Evolutionary conservation across 2,113 vertebrate genomes (phyloP).

Genomic region (Sterrhoptilus dennistouni): DNA sequence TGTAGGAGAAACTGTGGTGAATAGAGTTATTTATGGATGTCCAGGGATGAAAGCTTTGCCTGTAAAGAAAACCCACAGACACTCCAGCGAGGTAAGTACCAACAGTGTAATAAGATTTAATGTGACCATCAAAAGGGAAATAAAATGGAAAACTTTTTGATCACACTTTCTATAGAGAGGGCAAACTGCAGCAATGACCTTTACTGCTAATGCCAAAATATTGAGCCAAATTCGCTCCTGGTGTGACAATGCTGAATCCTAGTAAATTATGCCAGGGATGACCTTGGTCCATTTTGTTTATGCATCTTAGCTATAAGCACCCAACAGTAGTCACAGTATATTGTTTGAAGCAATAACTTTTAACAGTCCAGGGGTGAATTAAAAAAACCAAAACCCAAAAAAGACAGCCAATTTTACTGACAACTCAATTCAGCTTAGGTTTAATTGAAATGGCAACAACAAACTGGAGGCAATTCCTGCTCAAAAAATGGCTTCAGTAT

Average conservation of each 20-base stretch:
- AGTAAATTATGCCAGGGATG: not conserved
- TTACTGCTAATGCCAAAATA: conserved; percentile 34
- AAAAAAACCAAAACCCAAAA: not conserved
- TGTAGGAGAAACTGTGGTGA: not conserved
- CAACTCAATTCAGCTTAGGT: not conserved
- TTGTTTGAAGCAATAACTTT: conserved; percentile 11
- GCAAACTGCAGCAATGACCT: conserved; percentile 41
- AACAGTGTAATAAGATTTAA: conserved; percentile 63
- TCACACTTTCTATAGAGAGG: not conserved
- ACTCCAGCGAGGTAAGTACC: conserved; percentile 33
- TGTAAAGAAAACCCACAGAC: conserved; percentile 60
- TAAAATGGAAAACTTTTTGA: conserved; percentile 62
- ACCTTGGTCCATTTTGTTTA: conserved; percentile 15
- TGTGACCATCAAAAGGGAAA: conserved; percentile 61
- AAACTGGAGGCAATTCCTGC: not conserved
- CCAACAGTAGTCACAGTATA: not conserved
- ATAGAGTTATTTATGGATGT: conserved; percentile 55
- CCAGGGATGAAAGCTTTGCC: conserved; percentile 46
- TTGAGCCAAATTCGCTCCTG: conserved; percentile 14
- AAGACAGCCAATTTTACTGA: not conserved
- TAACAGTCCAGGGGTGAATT: not conserved
- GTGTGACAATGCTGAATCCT: not conserved
- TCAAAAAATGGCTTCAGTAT: not conserved
- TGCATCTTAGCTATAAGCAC: not conserved
- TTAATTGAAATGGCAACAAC: conserved; percentile 18